Base-by-base conservation (phyloP, 1,140 invertebrate species). In the Hyposmocoma kahamanoa region DNA sequence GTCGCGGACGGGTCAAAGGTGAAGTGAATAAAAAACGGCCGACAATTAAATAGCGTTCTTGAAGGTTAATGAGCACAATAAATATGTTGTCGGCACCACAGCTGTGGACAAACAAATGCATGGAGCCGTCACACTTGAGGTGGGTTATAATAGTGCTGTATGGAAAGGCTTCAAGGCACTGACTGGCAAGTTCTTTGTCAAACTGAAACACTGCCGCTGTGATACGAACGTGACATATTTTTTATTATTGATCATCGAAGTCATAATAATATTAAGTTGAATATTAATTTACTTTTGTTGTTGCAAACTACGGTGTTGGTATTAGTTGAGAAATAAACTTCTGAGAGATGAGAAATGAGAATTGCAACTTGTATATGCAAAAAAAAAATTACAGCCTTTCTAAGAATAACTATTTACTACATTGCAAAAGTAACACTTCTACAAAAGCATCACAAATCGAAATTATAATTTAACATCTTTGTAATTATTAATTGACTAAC, bases 31-130 rank as follows among this genome's bases (percentile, higher is more conserved):
- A 85, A 85, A 85, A 85, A 85, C 79, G 82, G 71, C 74, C 78
- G 76, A 85, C 82, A 85, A 85, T 85, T 85, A 85, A 83, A 85
- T 83, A 80, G 76, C 79, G 82, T 85, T 85, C 82, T 83, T 77
- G 75, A 85, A 85, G 82, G 82, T 85, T 85, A 85, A 85, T 85
- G 80, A 85, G 79, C 78, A 84, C 75, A 81, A 85, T 85, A 85
- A 85, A 85, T 85, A 85, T 81, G 82, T 83, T 85, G 82, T 85
- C 82, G 82, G 82, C 79, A 81, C 74, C 76, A 71, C 79, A 85
- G 79, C 79, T 83, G 82, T 75, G 71, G 68, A 81, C 68, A 73
- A 78, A 82, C 77, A 83, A 82, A 82, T 80, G 72, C 68, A 73
- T 67, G 61, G 69, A 56, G 50, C 67, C 72, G 69, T 78, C 79